These are phyloP conservation scores for Stenurella melanura DNA, from an alignment of 2,888 invertebrate genomes.

Conservation along the genomic window DNA sequence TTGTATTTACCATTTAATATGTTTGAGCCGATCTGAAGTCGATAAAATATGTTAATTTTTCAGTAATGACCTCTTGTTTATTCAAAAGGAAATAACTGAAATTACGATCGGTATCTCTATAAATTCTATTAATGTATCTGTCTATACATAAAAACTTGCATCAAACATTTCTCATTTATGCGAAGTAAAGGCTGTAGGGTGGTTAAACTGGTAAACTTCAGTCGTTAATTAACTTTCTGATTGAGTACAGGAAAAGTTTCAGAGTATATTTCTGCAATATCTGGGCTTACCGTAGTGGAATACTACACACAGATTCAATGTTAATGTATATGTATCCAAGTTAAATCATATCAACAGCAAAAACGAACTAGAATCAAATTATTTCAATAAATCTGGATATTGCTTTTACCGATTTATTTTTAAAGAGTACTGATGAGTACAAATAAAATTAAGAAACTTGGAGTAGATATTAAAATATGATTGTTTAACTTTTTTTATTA, in stretches of 20 bases:
- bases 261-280: conserved; percentile 1
- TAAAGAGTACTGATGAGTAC: no score
- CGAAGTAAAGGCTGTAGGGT: neutral
- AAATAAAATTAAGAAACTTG: no score
- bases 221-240: conserved; percentile 7
- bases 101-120: neutral
- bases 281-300: neutral
- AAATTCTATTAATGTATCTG: neutral
- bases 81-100: neutral
- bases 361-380: no score
- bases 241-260: conserved; percentile 7
- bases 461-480: no score
- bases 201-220: neutral
- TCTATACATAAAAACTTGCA: neutral
- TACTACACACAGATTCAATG: no score
- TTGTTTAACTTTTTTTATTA: no score
- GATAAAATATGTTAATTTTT: neutral
- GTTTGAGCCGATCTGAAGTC: neutral
- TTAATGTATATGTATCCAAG: no score
- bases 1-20: no score
- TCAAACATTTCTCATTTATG: conserved; percentile 1
- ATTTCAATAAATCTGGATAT: no score
- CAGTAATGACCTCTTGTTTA: neutral
- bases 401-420: no score
- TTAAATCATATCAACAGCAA: no score